These are phyloP conservation scores for Alosa alosa DNA, from an alignment of 2,113 vertebrate genomes.

Conservation along the genomic window DNA sequence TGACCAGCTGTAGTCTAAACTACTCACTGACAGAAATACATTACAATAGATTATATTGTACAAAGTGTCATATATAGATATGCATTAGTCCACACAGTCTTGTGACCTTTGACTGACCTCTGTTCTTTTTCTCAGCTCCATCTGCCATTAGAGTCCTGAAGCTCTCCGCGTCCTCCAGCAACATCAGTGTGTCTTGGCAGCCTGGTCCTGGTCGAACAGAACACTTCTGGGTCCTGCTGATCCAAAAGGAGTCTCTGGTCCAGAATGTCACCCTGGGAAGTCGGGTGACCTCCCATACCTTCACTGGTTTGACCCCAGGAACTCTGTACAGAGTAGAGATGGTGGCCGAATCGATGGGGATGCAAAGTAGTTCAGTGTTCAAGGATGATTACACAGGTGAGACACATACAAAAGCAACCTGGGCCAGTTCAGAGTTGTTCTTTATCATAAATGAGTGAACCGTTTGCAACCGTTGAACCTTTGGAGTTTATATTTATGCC, in stretches of 20 bases:
- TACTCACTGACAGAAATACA: not conserved
- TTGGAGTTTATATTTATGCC: not conserved
- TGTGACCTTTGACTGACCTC: not conserved
- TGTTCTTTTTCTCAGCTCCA: conserved; percentile 64
- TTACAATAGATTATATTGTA: not conserved
- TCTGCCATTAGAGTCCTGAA: conserved; percentile 71
- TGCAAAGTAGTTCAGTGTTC: conserved; percentile 63
- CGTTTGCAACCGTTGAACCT: too few relatives aligned
- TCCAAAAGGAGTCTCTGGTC: conserved; percentile 58
- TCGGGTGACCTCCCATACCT: conserved; percentile 56
- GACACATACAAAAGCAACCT: not conserved
- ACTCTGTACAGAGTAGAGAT: conserved; percentile 80
- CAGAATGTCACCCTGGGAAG: conserved; percentile 59
- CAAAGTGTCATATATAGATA: not conserved
- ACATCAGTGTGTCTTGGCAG: conserved; percentile 75
- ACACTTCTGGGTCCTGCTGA: conserved; percentile 71
- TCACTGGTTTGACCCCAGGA: conserved; percentile 75
- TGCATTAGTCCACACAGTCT: not conserved
- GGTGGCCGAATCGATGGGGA: conserved; percentile 69
- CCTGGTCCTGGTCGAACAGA: conserved; percentile 75
- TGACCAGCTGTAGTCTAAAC: not conserved
- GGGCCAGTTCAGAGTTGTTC: too few relatives aligned
- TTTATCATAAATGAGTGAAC: too few relatives aligned
- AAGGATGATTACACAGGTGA: conserved; percentile 74
- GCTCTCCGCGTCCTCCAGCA: conserved; percentile 64